Percentiles rank a stretch among this genome's conserved stretches.
Evolutionary conservation across 2,888 invertebrate genomes (phyloP).

Genomic region (Andrena haemorrhoa): DNA sequence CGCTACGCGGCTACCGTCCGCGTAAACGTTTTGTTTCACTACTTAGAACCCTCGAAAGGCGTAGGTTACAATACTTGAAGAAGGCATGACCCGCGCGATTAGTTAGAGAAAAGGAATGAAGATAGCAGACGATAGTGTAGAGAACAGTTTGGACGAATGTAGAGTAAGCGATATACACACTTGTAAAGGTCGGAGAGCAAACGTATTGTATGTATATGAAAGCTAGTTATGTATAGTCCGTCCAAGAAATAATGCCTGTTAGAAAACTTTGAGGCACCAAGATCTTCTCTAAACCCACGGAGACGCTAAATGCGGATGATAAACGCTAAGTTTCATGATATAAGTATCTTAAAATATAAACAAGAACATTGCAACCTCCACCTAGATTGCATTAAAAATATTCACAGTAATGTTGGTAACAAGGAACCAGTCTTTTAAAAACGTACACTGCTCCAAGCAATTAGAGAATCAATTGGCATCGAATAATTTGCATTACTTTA

Average conservation of each 20-base stretch:
- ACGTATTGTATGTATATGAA: constrained; percentile 60
- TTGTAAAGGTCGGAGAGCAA: constrained; percentile 51
- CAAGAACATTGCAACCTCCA: constrained; percentile 1
- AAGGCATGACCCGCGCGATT: constrained; percentile 25
- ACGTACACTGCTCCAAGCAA: constrained; percentile 6
- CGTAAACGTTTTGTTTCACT: constrained; percentile 29
- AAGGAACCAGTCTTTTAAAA: constrained; percentile 26
- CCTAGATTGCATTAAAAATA: background rate
- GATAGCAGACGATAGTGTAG: constrained; percentile 52
- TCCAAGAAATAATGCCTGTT: constrained; percentile 53
- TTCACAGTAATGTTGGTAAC: constrained; percentile 1
- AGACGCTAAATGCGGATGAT: background rate
- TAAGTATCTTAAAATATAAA: constrained; percentile 2
- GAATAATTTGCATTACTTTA: background rate
- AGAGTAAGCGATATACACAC: constrained; percentile 70
- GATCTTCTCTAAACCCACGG: background rate
- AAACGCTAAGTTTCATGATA: background rate
- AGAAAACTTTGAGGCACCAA: background rate
- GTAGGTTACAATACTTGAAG: constrained; percentile 29
- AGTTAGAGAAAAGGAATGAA: constrained; percentile 55
- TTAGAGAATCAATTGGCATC: constrained; percentile 19
- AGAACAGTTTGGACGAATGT: constrained; percentile 65
- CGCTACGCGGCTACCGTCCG: background rate
- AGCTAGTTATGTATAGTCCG: constrained; percentile 43
- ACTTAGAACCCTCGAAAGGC: constrained; percentile 30